phyloP scores from a whole-genome alignment of 92 coral and sea anemone genomes.

The Bergia puertoricense region DNA sequence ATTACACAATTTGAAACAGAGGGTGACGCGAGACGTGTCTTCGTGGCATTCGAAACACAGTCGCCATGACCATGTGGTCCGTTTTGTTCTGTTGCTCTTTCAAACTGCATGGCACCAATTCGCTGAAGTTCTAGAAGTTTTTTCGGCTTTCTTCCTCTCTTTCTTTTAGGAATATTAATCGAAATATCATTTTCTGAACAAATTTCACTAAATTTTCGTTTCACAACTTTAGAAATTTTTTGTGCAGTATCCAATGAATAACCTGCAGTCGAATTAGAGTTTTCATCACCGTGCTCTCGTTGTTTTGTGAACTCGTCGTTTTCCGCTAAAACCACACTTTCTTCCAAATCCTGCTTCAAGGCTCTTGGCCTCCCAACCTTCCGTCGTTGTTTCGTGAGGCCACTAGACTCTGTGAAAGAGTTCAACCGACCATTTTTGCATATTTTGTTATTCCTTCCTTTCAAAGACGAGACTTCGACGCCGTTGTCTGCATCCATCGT shows the following conservation, averaged over 20 bases:
- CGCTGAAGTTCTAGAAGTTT: conserved; percentile 33
- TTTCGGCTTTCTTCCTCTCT: conserved; percentile 77
- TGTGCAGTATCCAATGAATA: conserved; percentile 16
- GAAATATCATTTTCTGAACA: conserved; percentile 60
- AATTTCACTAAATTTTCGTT: conserved; percentile 58
- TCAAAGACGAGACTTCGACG: conserved; percentile 62
- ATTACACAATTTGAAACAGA: conserved; percentile 76
- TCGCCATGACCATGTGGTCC: conserved; percentile 84
- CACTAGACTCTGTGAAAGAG: conserved; percentile 60
- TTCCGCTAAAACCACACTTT: conserved; percentile 47
- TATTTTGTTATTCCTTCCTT: conserved; percentile 61
- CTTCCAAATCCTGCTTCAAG: conserved; percentile 44
- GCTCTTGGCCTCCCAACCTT: conserved; percentile 6
- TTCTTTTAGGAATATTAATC: conserved; percentile 50
- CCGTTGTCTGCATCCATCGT: conserved; percentile 43
- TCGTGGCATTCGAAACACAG: conserved; percentile 95
- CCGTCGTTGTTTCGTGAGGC: conserved; percentile 41
- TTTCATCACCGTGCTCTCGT: conserved; percentile 33
- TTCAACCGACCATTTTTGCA: conserved; percentile 82
- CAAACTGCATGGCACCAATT: conserved; percentile 1
- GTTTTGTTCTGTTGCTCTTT: conserved; percentile 43
- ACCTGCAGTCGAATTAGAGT: conserved; percentile 44
- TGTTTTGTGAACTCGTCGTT: conserved; percentile 23
- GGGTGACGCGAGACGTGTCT: conserved; percentile 96
- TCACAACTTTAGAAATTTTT: conserved; percentile 28